phyloP scores from a whole-genome alignment of 2,888 invertebrate species.

The Lutraria lutraria region DNA sequence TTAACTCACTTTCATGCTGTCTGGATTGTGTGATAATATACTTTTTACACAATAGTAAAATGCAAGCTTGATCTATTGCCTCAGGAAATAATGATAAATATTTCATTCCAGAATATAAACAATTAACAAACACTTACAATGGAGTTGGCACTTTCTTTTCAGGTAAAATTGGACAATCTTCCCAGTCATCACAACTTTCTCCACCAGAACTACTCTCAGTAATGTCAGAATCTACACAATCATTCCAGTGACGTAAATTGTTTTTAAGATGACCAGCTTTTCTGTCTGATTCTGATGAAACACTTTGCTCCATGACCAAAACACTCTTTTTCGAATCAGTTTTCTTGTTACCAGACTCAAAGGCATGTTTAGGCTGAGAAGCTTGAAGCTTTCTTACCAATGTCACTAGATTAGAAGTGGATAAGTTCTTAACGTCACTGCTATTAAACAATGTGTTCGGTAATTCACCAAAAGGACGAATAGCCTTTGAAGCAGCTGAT shows the following conservation, averaged over 20 bases:
- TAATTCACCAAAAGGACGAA: conserved; percentile 74
- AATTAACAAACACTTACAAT: conserved; percentile 62
- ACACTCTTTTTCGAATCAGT: conserved; percentile 72
- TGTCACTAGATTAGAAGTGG: conserved; percentile 89
- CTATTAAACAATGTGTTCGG: conserved; percentile 84
- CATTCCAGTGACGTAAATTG: conserved; percentile 92
- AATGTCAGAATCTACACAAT: conserved; percentile 95
- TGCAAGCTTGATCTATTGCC: too few species aligned
- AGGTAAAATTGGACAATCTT: conserved; percentile 66
- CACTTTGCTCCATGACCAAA: conserved; percentile 79
- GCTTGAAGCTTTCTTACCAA: conserved; percentile 89
- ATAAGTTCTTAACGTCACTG: conserved; percentile 86
- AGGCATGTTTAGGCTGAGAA: conserved; percentile 79
- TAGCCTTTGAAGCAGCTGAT: conserved; percentile 79
- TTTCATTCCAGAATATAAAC: too few species aligned
- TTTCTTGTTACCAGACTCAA: conserved; percentile 60
- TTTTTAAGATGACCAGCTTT: conserved; percentile 91
- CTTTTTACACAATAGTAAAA: too few species aligned
- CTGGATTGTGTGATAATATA: too few species aligned
- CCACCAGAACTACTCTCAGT: conserved; percentile 97
- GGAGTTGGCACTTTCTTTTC: conserved; percentile 58
- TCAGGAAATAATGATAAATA: too few species aligned
- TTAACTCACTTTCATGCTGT: too few species aligned
- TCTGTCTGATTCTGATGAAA: conserved; percentile 88
- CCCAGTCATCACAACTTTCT: conserved; percentile 96